Base-by-base conservation (phyloP, 1,140 invertebrate species). In the Papilio polytes region DNA sequence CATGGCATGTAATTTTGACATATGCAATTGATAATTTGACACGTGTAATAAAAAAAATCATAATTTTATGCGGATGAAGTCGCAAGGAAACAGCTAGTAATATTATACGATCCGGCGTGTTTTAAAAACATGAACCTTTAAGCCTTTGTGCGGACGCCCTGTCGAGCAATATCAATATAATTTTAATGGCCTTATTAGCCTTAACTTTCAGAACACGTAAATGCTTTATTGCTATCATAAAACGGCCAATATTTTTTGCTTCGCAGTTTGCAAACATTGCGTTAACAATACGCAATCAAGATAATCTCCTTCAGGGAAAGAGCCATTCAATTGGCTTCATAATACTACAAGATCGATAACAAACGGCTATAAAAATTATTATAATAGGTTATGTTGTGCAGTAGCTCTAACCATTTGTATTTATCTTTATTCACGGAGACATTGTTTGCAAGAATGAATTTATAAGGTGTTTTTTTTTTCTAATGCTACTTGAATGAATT, bases 161-260 rank as follows among this genome's bases (percentile, higher is more conserved):
- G 86, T 87, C 81, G 86, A 63, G 87, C 81, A 73, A 83, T 84
- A 87, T 85, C 87, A 87, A 82, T 89, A 90, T 90, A 91, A 90
- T 87, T 91, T 91, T 93, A 91, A 90, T 89, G 82, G 83, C 86
- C 87, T 89, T 89, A 92, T 91, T 92, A 90, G 86, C 76, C 87
- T 89, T 85, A 85, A 83, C 81, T 88, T 90, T 91, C 85, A 83
- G 82, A 88, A 89, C 85, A 90, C 87, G 87, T 91, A 89, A 88
- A 87, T 85, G 87, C 83, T 89, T 89, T 91, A 90, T 88, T 82
- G 80, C 79, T 31, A 46, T 74, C 85, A 85, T 90, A 88, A 89
- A 91, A 85, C 82, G 82, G 78, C 76, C 70, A 70, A 81, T 70
- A 70, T 81, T 87, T 89, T 90, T 85, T 86, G 85, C 82, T 74